Percentiles rank a stretch among this genome's conserved stretches.
phyloP scores from a whole-genome alignment of 2,888 invertebrate species.

The Pantelozetes paolii region DNA sequence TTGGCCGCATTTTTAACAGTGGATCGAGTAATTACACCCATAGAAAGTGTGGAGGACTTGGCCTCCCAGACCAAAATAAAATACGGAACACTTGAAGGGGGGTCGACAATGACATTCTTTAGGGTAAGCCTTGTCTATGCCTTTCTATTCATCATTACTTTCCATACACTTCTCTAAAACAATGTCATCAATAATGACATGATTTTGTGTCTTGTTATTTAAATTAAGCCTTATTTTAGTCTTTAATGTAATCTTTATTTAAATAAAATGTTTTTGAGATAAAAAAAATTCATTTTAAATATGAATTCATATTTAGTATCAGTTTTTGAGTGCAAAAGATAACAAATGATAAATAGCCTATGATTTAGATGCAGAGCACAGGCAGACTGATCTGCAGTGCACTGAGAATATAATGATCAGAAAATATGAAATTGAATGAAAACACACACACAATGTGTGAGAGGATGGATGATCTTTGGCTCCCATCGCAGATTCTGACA shows the following conservation, averaged over 20 bases:
- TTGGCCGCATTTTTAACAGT: conserved; percentile 97
- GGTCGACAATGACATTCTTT: conserved; percentile 96
- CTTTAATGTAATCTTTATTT: not conserved
- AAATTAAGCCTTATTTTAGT: not conserved
- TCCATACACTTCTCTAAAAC: not conserved
- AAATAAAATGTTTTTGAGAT: too few relatives aligned
- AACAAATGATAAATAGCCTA: conserved; percentile 11
- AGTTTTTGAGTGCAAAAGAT: not conserved
- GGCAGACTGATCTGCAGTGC: not conserved
- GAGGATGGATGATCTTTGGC: not conserved
- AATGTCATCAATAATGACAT: not conserved
- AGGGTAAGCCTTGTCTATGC: conserved; percentile 60
- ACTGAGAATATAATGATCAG: not conserved
- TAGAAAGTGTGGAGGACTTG: conserved; percentile 90
- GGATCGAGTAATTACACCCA: conserved; percentile 89
- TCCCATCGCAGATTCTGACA: not conserved
- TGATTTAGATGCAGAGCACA: conserved; percentile 16
- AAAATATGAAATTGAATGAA: not conserved
- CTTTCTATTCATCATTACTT: not conserved
- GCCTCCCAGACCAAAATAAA: conserved; percentile 87
- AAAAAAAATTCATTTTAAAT: too few relatives aligned
- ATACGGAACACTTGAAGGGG: conserved; percentile 88
- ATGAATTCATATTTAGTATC: too few relatives aligned
- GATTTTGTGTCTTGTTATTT: conserved; percentile 6
- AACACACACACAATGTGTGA: not conserved